Percentiles rank a stretch among this genome's conserved stretches.
Evolutionary conservation across 2,797 vertebrate genomes (phyloP).

Genomic region (Loris lydekkerianus): DNA sequence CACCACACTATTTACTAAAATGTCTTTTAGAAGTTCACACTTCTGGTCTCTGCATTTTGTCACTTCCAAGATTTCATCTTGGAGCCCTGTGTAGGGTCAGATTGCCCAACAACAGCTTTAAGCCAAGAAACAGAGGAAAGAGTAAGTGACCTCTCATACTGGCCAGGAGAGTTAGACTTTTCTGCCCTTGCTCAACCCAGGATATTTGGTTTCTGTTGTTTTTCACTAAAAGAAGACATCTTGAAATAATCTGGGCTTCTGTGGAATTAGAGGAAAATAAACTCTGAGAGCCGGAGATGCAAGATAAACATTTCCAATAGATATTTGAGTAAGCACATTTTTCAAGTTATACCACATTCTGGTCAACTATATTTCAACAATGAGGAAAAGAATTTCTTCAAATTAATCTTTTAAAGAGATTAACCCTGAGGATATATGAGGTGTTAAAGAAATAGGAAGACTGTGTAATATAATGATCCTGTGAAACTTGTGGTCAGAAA

Average conservation of each 20-base stretch:
- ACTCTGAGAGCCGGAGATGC: background rate
- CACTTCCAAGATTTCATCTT: background rate
- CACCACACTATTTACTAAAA: background rate
- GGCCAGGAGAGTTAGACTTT: background rate
- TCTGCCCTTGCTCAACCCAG: background rate
- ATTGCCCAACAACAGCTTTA: background rate
- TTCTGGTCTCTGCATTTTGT: background rate
- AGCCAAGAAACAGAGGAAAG: background rate
- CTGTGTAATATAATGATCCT: conserved; percentile 2
- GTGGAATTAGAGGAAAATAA: background rate
- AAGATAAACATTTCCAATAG: background rate
- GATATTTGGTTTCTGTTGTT: background rate
- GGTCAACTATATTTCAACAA: conserved; percentile 8
- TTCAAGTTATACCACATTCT: background rate
- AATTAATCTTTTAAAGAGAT: conserved; percentile 18
- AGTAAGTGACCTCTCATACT: background rate
- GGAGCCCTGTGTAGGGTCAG: background rate
- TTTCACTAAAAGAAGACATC: background rate
- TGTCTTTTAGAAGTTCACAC: background rate
- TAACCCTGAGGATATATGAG: background rate
- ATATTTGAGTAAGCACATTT: background rate
- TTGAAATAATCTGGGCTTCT: background rate
- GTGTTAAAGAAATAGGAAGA: background rate
- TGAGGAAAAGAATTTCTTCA: background rate
- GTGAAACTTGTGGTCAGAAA: background rate